Base-by-base conservation (phyloP, 2,888 invertebrate genomes). In the Acleris holmiana region DNA sequence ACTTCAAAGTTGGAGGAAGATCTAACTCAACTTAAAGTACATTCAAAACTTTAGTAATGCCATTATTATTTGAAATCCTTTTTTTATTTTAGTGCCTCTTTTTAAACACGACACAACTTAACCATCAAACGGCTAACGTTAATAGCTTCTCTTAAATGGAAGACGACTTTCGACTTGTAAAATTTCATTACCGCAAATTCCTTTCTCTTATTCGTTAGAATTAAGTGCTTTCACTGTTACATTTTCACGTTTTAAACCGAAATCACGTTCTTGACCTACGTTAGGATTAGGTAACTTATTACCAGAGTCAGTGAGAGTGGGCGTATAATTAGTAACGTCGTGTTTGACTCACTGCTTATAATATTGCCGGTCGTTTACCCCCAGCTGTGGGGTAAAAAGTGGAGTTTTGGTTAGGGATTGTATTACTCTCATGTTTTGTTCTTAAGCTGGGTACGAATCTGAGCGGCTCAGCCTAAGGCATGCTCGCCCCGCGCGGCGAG, bases 231-330 rank as follows among this genome's bases (percentile, higher is more conserved):
- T 67, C 51, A 49, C 56, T 65, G 40, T 57, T 68, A 69, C 61
- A 66, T 65, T 68, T 51, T 61, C 66, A 49, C 50, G 56, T 66
- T 70, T 73, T 69, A 63, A 64, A 61, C 61, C 67, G 61, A 61
- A 61, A 67, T 68, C 69, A 70, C 71, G 82, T 74, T 83, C 83
- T 82, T 87, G 86, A 88, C 86, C 86, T 82, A 82, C 77, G 83
- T 66, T 65, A 60, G 29, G 71, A 72, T 69, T 73, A 72, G 78
- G 75, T 80, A 79, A 68, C 61, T 71, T 71, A 79, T 85, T 84
- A 82, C 74, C 76, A 74, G 72, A 75, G 70, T 74, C 73, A 60
- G 72, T 68, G 76, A 73, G 80, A 76, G 72, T 66, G 72, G 70
- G 77, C 73, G 75, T 69, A 73, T 77, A 79, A 77, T 79, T 76